Conservation (phyloP, 2,113 vertebrate species). For the Agapornis roseicollis region DNA sequence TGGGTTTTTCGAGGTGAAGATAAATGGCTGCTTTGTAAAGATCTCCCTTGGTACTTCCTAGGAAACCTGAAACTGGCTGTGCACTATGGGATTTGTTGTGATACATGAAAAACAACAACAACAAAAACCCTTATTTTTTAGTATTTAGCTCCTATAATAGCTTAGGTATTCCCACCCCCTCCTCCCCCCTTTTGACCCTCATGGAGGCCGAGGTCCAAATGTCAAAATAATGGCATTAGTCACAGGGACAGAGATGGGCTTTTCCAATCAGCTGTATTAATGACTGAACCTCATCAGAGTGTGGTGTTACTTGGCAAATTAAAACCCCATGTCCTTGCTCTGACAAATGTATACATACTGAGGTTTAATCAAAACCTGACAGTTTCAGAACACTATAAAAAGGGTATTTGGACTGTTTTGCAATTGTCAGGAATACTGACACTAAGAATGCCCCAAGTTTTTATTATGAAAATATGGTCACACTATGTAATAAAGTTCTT, state of each 20-base stretch:
- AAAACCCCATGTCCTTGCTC: not conserved
- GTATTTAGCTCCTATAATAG: not conserved
- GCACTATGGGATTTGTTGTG: not conserved
- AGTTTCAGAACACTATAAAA: not conserved
- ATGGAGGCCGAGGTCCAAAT: not conserved
- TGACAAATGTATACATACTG: not conserved
- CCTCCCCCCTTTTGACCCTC: not conserved
- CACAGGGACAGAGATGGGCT: not conserved
- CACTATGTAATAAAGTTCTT: not conserved
- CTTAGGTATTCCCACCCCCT: not conserved
- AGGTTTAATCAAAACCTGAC: not conserved
- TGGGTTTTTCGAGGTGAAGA: not conserved
- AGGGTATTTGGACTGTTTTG: not conserved
- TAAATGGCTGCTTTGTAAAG: not conserved
- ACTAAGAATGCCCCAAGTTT: not conserved
- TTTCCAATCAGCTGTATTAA: not conserved
- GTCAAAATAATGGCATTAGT: not conserved
- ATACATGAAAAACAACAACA: not conserved
- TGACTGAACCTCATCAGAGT: not conserved
- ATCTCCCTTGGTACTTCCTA: not conserved
- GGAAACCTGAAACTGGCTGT: not conserved
- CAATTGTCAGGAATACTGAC: not conserved
- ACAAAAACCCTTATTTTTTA: fast-evolving
- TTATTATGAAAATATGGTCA: not conserved
- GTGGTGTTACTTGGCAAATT: not conserved